Conservation (phyloP, 2,797 vertebrate species). For the Pyrrhura leucotis region DNA sequence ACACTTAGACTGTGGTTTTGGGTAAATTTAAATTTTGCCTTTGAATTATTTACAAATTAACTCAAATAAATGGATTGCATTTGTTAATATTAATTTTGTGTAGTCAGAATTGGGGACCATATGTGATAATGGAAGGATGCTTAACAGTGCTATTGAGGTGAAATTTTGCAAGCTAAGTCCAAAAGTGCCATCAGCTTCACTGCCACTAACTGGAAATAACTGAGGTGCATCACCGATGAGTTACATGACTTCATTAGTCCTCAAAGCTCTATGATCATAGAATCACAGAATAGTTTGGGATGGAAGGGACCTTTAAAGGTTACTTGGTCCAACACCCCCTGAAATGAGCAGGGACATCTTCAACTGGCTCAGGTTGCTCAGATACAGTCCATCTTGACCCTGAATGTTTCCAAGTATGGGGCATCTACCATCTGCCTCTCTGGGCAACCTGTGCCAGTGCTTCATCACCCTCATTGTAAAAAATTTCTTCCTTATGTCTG, state of each 20-base stretch:
- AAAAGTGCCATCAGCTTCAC: background rate
- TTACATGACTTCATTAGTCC: background rate
- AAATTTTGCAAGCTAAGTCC: background rate
- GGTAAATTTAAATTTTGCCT: background rate
- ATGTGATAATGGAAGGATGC: background rate
- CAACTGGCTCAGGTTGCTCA: too few species aligned
- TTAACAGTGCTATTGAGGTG: background rate
- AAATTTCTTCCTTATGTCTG: background rate
- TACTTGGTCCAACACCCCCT: too few species aligned
- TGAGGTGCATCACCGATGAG: background rate
- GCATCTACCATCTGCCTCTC: too few species aligned
- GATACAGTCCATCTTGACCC: too few species aligned
- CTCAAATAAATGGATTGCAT: background rate
- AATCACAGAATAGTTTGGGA: background rate
- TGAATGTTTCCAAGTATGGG: too few species aligned
- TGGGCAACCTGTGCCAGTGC: too few species aligned
- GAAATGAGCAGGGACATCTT: too few species aligned
- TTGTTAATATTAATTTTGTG: background rate
- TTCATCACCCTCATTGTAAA: rapidly evolving
- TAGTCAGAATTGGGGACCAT: background rate
- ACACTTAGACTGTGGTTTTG: background rate
- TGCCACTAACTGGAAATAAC: background rate
- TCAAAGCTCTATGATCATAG: background rate
- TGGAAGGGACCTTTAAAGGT: too few species aligned
- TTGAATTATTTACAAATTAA: background rate